Percentiles rank a stretch among this genome's conserved stretches.
phyloP scores from a whole-genome alignment of 1,140 invertebrate genomes.

The Anthonomus grandis region DNA sequence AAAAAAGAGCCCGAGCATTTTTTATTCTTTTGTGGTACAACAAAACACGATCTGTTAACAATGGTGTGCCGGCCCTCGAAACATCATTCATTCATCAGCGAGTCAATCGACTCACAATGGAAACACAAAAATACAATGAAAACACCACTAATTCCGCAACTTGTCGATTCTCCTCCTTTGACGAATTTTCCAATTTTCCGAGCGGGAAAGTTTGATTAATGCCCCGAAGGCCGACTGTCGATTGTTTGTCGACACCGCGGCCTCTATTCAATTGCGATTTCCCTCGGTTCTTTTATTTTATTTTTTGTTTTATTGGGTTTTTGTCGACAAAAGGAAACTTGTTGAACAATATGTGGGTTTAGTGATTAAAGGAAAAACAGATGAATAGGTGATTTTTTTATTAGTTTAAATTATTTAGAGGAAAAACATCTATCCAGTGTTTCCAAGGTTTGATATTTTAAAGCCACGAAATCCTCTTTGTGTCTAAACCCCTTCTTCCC shows the following conservation, averaged over 20 bases:
- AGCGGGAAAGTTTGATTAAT: conserved; percentile 30
- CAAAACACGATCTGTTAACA: conserved; percentile 19
- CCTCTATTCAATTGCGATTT: conserved; percentile 19
- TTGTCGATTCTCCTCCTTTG: conserved; percentile 27
- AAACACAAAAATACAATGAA: conserved; percentile 27
- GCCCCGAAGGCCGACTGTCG: conserved; percentile 20
- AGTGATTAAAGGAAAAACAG: no score
- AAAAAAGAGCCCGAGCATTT: conserved; percentile 7
- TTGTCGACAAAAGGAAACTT: neutral
- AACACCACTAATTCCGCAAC: conserved; percentile 26
- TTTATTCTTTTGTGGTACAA: conserved; percentile 12
- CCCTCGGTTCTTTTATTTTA: conserved; percentile 14
- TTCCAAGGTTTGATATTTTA: no score
- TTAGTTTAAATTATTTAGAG: no score
- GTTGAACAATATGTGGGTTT: no score
- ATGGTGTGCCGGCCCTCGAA: conserved; percentile 10
- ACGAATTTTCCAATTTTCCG: conserved; percentile 28
- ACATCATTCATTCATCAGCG: conserved; percentile 12
- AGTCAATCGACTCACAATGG: conserved; percentile 14
- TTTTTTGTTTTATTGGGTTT: conserved; percentile 7
- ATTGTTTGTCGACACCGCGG: conserved; percentile 22
- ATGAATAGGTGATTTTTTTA: no score
- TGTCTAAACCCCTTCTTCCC: no score
- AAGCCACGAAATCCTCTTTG: no score
- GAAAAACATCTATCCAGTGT: no score